Percentiles rank a stretch among this genome's conserved stretches.
phyloP scores from a whole-genome alignment of 2,113 vertebrate species.

The Grammomys surdaster region DNA sequence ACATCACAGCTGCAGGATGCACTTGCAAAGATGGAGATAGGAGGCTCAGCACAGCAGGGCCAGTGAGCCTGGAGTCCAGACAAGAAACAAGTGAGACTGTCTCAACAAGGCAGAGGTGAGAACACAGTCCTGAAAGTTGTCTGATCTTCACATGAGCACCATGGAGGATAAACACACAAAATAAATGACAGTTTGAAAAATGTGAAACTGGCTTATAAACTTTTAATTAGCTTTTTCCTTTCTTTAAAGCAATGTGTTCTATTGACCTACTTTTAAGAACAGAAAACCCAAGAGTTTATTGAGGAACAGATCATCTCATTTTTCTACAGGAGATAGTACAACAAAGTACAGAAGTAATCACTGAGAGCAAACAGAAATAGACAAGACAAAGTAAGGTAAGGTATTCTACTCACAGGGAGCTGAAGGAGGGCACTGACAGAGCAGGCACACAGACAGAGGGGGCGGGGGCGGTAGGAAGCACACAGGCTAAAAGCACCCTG shows the following conservation, averaged over 20 bases:
- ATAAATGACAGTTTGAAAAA: background rate
- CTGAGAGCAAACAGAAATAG: background rate
- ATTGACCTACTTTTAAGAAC: slow-evolving; percentile 14
- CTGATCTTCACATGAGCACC: background rate
- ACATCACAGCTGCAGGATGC: background rate
- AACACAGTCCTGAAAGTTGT: background rate
- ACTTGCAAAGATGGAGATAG: background rate
- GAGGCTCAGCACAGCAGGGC: background rate
- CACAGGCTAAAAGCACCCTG: background rate
- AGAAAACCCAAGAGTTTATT: slow-evolving; percentile 4
- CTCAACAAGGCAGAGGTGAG: background rate
- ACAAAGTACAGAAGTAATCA: slow-evolving; percentile 22
- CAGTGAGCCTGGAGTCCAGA: background rate
- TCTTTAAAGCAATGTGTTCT: slow-evolving; percentile 49
- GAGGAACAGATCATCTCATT: background rate
- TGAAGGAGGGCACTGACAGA: background rate
- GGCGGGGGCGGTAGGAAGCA: slow-evolving; percentile 8
- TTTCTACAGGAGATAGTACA: slow-evolving; percentile 30
- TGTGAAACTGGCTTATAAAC: background rate
- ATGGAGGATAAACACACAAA: background rate
- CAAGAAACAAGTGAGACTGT: background rate
- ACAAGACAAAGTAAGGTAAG: background rate
- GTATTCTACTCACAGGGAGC: background rate
- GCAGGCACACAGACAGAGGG: background rate
- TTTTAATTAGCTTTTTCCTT: slow-evolving; percentile 31